A percentile compares a stretch with the other conserved stretches of the same genome.
Evolutionary conservation across 23 tunicate species (phyloP).

Genomic region (Halocynthia aurantium): DNA sequence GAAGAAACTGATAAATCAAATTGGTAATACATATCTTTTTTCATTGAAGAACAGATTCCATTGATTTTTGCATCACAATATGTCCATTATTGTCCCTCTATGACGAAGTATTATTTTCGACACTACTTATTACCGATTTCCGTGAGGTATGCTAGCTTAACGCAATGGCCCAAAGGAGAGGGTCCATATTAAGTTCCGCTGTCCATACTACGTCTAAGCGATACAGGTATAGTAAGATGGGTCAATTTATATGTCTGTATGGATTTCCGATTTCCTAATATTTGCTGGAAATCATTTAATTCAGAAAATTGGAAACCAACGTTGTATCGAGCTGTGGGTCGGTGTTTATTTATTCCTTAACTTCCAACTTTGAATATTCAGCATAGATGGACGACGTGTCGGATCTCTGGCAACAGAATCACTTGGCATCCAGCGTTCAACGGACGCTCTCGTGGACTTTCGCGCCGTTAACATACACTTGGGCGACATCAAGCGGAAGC

Average conservation of each 20-base stretch:
- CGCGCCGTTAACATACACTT: slow-evolving; percentile 62
- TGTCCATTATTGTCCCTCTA: no score
- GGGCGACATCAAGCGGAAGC: slow-evolving; percentile 57
- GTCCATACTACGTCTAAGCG: slow-evolving; percentile 8
- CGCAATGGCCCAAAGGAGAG: background rate
- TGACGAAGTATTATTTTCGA: no score
- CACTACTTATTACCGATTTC: no score
- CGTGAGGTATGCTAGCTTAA: no score
- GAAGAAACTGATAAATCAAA: background rate
- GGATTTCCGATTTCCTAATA: background rate
- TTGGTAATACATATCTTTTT: background rate
- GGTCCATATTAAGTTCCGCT: slow-evolving; percentile 1
- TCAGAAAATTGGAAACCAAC: background rate
- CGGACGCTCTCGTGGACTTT: slow-evolving; percentile 40
- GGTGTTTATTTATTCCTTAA: background rate
- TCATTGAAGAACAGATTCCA: background rate
- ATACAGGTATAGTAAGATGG: background rate
- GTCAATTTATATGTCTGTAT: no score
- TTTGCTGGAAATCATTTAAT: background rate
- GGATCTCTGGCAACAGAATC: slow-evolving; percentile 7
- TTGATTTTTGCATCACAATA: no score
- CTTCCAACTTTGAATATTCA: background rate
- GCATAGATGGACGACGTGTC: slow-evolving; percentile 37
- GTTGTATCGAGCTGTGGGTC: background rate
- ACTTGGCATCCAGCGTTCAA: background rate